Conservation (phyloP, 2,113 vertebrate genomes). For the Telmatochromis sp. region DNA sequence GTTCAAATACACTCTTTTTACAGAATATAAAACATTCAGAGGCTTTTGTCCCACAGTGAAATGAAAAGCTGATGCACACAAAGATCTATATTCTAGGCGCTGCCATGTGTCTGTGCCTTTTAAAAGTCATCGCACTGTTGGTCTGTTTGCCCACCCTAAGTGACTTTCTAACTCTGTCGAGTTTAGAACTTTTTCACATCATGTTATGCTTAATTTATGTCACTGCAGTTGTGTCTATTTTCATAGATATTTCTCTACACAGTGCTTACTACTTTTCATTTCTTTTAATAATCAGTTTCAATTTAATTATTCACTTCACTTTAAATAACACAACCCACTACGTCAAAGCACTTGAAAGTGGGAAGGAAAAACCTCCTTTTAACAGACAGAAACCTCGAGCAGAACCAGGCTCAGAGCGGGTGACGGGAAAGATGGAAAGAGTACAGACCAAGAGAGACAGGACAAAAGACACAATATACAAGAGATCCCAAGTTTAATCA, state of each 20-base stretch:
- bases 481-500: neutral
- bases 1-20: neutral
- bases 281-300: neutral
- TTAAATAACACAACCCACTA: neutral
- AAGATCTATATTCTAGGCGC: neutral
- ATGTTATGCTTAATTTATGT: neutral
- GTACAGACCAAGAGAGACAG: neutral
- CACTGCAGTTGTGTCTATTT: accelerated
- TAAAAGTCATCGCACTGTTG: neutral
- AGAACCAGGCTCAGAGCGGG: accelerated
- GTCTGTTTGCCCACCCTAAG: neutral
- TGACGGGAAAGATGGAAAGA: neutral
- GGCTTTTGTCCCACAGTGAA: neutral
- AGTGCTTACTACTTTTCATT: neutral
- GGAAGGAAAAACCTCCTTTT: neutral
- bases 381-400: neutral
- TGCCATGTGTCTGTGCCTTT: neutral
- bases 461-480: neutral
- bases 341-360: neutral
- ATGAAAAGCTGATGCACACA: neutral
- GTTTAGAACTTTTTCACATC: neutral
- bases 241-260: neutral
- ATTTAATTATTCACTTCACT: neutral
- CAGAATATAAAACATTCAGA: neutral
- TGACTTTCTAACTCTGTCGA: neutral